phyloP scores from a whole-genome alignment of 2,888 invertebrate species.

The Rapana venosa region DNA sequence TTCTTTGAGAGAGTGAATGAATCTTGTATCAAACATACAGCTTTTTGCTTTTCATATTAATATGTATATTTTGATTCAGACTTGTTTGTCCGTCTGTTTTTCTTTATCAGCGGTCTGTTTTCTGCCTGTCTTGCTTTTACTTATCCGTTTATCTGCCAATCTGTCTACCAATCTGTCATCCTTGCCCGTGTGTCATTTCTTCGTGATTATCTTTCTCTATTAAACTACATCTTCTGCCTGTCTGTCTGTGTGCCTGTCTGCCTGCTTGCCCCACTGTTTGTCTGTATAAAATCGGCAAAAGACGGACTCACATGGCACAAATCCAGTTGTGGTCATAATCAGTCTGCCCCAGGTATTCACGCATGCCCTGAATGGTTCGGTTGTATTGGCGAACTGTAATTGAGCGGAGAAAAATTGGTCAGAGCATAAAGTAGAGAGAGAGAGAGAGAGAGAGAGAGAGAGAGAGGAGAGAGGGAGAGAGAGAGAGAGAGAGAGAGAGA shows the following conservation, averaged over 20 bases:
- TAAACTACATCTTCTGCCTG: not conserved
- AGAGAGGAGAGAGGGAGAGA: not conserved
- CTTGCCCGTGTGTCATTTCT: not conserved
- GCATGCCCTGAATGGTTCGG: conserved; percentile 81
- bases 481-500: no score
- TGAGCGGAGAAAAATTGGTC: not conserved
- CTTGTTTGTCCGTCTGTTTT: no score
- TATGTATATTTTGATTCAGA: no score
- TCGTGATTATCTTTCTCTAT: not conserved
- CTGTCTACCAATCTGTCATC: not conserved
- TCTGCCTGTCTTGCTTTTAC: not conserved
- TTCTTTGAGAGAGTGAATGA: no score
- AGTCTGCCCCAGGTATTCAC: conserved; percentile 80
- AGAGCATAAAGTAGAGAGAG: not conserved
- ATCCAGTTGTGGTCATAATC: conserved; percentile 83
- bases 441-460: not conserved
- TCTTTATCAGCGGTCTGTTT: not conserved
- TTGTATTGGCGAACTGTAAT: conserved; percentile 81
- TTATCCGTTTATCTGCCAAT: not conserved
- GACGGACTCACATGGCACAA: conserved; percentile 80
- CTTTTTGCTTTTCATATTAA: no score
- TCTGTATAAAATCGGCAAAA: no score
- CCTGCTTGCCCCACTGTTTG: no score
- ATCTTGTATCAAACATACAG: no score
- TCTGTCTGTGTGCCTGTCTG: not conserved